These are phyloP conservation scores for Oxyscelio sp. DNA, from an alignment of 2,888 invertebrate genomes.

Conservation along the genomic window DNA sequence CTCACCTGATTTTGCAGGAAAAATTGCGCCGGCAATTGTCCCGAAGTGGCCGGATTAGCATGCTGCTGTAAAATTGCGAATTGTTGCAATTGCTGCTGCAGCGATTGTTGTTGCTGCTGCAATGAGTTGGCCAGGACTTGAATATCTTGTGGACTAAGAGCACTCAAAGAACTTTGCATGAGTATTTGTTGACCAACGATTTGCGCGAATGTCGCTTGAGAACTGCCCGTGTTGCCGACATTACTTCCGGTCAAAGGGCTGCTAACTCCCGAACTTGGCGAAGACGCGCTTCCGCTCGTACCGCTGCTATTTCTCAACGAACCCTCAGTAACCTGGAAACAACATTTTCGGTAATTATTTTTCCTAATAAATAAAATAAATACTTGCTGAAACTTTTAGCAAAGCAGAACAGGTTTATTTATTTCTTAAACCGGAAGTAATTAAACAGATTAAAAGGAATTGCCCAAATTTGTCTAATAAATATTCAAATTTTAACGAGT, in stretches of 20 bases:
- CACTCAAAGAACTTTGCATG: conserved; percentile 86
- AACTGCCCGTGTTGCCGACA: conserved; percentile 82
- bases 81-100: conserved; percentile 91
- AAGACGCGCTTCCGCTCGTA: conserved; percentile 88
- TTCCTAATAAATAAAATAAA: no score
- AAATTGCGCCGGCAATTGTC: conserved; percentile 91
- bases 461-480: no score
- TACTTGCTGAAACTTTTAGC: no score
- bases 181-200: conserved; percentile 87
- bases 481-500: no score
- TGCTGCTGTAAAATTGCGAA: conserved; percentile 88
- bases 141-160: conserved; percentile 86
- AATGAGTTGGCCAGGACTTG: conserved; percentile 90
- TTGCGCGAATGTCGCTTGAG: conserved; percentile 87
- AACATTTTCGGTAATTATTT: neutral
- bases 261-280: conserved; percentile 89
- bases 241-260: conserved; percentile 88
- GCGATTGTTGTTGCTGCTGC: conserved; percentile 91
- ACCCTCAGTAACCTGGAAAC: conserved; percentile 89
- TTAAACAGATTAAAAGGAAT: no score
- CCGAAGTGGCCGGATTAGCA: conserved; percentile 89
- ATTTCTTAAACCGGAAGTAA: no score
- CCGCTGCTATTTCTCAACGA: conserved; percentile 89
- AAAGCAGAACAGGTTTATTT: no score
- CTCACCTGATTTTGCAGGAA: conserved; percentile 93